These are phyloP conservation scores for Phyllotis vaccarum DNA, from an alignment of 2,797 vertebrate species.

Conservation along the genomic window DNA sequence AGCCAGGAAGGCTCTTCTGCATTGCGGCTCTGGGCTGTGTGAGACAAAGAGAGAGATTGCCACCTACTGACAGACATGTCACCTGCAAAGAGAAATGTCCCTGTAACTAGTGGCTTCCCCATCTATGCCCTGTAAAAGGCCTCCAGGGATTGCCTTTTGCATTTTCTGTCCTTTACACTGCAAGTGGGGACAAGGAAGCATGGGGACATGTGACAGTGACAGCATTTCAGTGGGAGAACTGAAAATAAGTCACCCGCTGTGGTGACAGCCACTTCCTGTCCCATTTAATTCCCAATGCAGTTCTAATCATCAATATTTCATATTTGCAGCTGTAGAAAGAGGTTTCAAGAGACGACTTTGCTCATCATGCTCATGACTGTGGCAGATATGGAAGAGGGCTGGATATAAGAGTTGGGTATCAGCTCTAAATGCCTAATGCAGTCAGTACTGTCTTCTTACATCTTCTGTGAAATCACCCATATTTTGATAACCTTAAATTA, in stretches of 20 bases:
- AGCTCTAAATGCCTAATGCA: neutral
- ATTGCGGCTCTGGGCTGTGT: slow-evolving; percentile 38
- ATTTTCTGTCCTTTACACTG: neutral
- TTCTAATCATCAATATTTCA: neutral
- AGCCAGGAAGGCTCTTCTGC: slow-evolving; percentile 30
- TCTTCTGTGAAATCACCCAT: neutral
- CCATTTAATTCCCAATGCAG: neutral
- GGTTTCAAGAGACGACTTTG: neutral
- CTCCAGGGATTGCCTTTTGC: neutral
- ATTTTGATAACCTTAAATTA: slow-evolving; percentile 29
- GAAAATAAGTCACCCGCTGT: neutral
- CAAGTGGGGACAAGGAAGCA: neutral
- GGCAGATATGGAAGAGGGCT: neutral
- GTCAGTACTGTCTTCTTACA: neutral
- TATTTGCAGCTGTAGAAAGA: neutral
- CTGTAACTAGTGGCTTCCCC: neutral
- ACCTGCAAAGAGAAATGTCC: slow-evolving; percentile 71
- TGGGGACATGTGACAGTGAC: neutral
- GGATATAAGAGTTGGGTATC: neutral
- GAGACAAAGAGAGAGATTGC: slow-evolving; percentile 83
- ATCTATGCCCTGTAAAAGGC: neutral
- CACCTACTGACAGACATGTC: slow-evolving; percentile 82
- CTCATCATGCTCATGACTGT: neutral
- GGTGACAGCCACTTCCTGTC: neutral
- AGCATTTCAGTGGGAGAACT: neutral